Percentiles rank a stretch among this genome's conserved stretches.
Evolutionary conservation across 2,888 invertebrate species (phyloP).

Genomic region (Phania funesta): DNA sequence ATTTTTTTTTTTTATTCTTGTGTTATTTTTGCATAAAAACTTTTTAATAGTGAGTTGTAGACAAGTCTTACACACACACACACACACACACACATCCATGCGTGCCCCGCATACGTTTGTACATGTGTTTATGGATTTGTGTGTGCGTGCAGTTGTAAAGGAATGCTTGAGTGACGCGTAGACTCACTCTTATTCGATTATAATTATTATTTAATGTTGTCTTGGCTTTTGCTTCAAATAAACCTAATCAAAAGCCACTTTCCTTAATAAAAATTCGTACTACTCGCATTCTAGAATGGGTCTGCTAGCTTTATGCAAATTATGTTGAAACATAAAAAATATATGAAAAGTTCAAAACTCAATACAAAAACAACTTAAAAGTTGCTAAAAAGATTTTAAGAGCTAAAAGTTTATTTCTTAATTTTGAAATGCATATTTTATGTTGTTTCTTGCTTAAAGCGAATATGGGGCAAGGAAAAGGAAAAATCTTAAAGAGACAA

Average conservation of each 20-base stretch:
- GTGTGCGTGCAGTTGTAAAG: not conserved
- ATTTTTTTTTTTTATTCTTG: constrained; percentile 7
- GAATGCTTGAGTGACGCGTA: constrained; percentile 44
- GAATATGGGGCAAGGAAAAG: constrained; percentile 3
- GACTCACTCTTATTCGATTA: constrained; percentile 18
- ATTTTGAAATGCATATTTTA: constrained; percentile 56
- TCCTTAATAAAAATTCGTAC: constrained; percentile 29
- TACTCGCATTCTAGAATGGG: constrained; percentile 36
- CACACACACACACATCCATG: not conserved
- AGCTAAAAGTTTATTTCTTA: constrained; percentile 53
- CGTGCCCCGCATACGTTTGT: not conserved
- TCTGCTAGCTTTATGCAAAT: constrained; percentile 57
- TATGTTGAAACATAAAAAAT: constrained; percentile 26
- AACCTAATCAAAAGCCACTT: constrained; percentile 66
- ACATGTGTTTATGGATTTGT: not conserved
- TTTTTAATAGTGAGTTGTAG: constrained; percentile 44
- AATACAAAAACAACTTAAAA: constrained; percentile 49
- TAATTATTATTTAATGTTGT: constrained; percentile 60
- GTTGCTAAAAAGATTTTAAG: constrained; percentile 52
- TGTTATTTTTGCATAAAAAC: constrained; percentile 41
- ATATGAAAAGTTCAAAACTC: constrained; percentile 55
- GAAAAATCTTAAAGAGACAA: not conserved
- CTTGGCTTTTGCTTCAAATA: constrained; percentile 59
- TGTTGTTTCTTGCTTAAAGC: not conserved
- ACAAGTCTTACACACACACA: constrained; percentile 12